phyloP scores from a whole-genome alignment of 1,140 invertebrate species.

The Drosophila kohkoa region DNA sequence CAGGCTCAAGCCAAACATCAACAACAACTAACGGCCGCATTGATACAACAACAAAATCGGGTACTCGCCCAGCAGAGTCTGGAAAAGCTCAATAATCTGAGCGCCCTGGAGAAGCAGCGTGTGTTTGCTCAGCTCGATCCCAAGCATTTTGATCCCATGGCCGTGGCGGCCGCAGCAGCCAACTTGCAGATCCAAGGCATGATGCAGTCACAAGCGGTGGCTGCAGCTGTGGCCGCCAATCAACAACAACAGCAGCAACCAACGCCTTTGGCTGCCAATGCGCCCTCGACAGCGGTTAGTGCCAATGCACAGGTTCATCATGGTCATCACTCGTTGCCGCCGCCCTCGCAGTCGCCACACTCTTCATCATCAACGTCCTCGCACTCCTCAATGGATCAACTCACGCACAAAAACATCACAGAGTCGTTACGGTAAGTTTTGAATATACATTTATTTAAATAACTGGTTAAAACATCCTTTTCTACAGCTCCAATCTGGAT shows the following conservation, averaged over 20 bases:
- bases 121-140: conserved; percentile 85
- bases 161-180: conserved; percentile 78
- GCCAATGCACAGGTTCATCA: conserved; percentile 49
- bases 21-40: conserved; percentile 85
- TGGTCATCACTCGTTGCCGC: conserved; percentile 68
- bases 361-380: conserved; percentile 79
- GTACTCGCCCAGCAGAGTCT: conserved; percentile 87
- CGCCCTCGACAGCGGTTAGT: conserved; percentile 32
- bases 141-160: conserved; percentile 84
- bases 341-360: conserved; percentile 80
- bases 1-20: conserved; percentile 74
- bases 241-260: conserved; percentile 60
- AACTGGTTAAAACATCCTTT: no score
- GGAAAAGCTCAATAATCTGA: conserved; percentile 86
- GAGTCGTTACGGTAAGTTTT: conserved; percentile 72
- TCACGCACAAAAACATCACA: conserved; percentile 70
- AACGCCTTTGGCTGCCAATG: conserved; percentile 21
- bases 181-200: conserved; percentile 80
- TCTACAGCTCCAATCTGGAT: conserved; percentile 73
- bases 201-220: conserved; percentile 77
- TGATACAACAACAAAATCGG: conserved; percentile 87
- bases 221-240: conserved; percentile 72
- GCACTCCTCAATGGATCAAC: conserved; percentile 74
- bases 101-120: conserved; percentile 86
- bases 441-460: background rate